Evolutionary conservation across 1,140 invertebrate species (phyloP).

Genomic region (Drosophila tani): DNA sequence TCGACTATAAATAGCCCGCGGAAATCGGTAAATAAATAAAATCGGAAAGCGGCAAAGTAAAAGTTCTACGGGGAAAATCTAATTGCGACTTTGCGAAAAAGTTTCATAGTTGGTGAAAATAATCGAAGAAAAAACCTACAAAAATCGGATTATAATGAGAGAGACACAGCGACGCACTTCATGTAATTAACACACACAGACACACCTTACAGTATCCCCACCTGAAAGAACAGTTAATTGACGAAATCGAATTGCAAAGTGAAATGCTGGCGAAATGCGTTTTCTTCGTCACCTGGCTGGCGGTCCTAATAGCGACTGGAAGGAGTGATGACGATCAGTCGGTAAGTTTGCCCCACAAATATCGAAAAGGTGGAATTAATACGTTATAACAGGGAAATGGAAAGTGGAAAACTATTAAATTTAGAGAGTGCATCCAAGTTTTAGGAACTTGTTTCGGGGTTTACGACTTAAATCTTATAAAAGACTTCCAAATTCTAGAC

Average conservation of each 20-base stretch:
- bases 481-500: neutral
- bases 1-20: conserved; percentile 68
- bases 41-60: conserved; percentile 47
- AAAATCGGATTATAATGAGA: conserved; percentile 29
- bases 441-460: neutral
- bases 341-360: conserved; percentile 23
- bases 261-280: conserved; percentile 57
- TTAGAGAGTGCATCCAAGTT: neutral
- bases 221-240: conserved; percentile 23
- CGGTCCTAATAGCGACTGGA: conserved; percentile 25
- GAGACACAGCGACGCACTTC: neutral
- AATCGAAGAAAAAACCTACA: conserved; percentile 4
- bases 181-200: conserved; percentile 8
- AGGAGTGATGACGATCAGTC: conserved; percentile 37
- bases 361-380: neutral
- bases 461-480: neutral
- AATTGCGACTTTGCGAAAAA: conserved; percentile 67
- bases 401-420: neutral
- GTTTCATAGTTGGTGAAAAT: conserved; percentile 19
- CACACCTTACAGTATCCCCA: neutral
- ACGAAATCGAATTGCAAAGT: conserved; percentile 22
- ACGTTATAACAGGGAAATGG: no score
- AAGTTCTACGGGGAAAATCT: conserved; percentile 47
- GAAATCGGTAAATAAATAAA: conserved; percentile 75
- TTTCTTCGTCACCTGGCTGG: conserved; percentile 51